phyloP scores from a whole-genome alignment of 2,113 vertebrate genomes.

The Aegotheles bennettii region DNA sequence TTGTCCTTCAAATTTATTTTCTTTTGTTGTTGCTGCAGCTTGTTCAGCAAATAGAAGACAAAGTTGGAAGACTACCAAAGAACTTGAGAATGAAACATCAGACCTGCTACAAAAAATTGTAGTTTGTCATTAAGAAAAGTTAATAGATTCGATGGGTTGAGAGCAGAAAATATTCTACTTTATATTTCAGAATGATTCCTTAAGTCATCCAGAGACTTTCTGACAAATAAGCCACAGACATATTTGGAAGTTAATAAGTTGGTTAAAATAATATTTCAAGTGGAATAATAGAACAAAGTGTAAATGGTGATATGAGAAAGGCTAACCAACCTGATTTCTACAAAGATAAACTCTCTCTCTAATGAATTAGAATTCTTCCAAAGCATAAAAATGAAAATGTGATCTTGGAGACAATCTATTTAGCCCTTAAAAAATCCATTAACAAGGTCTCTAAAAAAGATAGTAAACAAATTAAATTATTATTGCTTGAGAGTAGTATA shows the following conservation, averaged over 20 bases:
- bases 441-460: not conserved
- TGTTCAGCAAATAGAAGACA: constrained; percentile 4
- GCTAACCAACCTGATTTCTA: not conserved
- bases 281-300: not conserved
- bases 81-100: not conserved
- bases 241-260: not conserved
- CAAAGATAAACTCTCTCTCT: not conserved
- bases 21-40: not conserved
- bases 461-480: not conserved
- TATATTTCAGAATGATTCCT: not conserved
- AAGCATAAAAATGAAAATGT: not conserved
- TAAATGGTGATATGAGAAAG: not conserved
- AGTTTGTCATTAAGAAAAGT: not conserved
- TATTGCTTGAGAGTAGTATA: not conserved
- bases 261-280: not conserved
- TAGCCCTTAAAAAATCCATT: not conserved
- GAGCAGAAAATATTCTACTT: not conserved
- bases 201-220: not conserved
- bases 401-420: not conserved
- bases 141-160: not conserved
- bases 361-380: not conserved
- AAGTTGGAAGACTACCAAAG: not conserved
- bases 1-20: constrained; percentile 22
- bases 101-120: not conserved
- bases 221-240: not conserved